These are phyloP conservation scores for Lates japonicus DNA, from an alignment of 2,797 vertebrate genomes.

Conservation along the genomic window DNA sequence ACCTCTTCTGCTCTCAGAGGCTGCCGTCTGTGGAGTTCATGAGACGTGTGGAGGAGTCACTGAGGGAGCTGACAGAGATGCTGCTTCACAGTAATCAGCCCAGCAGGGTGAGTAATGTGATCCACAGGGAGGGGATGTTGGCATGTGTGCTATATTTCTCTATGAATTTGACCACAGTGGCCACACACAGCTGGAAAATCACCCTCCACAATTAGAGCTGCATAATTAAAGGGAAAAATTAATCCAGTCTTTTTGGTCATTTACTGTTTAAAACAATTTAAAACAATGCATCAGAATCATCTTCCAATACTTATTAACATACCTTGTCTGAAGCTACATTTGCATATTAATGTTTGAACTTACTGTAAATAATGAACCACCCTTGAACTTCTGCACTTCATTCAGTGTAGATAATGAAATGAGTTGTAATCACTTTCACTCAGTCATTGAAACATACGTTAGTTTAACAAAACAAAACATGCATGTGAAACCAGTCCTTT, in stretches of 20 bases:
- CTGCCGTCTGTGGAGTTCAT: conserved; percentile 45
- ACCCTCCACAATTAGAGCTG: not conserved
- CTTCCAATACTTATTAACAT: not conserved
- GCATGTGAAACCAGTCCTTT: too few relatives aligned
- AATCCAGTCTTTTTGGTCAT: not conserved
- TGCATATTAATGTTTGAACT: not conserved
- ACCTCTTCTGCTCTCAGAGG: conserved; percentile 53
- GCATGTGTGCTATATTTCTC: not conserved
- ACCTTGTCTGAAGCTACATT: not conserved
- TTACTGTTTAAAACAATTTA: too few relatives aligned
- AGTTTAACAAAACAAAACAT: too few relatives aligned
- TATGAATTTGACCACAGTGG: not conserved
- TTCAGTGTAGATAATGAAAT: too few relatives aligned
- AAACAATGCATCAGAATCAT: not conserved
- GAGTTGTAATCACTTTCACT: too few relatives aligned
- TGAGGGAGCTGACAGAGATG: conserved; percentile 71
- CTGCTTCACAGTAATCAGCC: conserved; percentile 67
- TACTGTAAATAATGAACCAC: too few relatives aligned
- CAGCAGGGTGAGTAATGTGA: conserved; percentile 68
- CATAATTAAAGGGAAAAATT: not conserved
- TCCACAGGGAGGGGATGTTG: not conserved
- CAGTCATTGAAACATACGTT: too few relatives aligned
- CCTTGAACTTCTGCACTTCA: too few relatives aligned
- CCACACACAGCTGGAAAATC: not conserved
- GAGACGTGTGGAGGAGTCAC: conserved; percentile 58